Percentiles rank a stretch among this genome's conserved stretches.
These are phyloP conservation scores for Arion vulgaris DNA, from an alignment of 1,140 invertebrate species.

Conservation along the genomic window DNA sequence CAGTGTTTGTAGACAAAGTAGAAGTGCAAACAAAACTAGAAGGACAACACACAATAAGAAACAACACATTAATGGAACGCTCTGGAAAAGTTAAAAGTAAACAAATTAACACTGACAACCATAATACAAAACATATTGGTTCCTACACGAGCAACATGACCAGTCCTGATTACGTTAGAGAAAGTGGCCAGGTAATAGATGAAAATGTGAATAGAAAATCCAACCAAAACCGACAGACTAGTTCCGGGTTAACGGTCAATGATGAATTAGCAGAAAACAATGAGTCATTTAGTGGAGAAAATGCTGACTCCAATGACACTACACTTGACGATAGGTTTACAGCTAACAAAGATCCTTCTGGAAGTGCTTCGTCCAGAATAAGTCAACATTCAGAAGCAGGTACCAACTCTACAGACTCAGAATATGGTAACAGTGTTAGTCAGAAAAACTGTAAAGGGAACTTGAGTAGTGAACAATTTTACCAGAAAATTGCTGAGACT, in stretches of 20 bases:
- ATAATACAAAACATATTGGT: conserved; percentile 23
- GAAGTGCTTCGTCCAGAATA: conserved; percentile 21
- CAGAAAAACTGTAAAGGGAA: conserved; percentile 19
- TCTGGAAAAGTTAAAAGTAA: conserved; percentile 24
- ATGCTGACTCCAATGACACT: background rate
- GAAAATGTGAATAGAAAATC: background rate
- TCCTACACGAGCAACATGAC: conserved; percentile 25
- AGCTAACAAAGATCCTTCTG: background rate
- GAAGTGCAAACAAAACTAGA: background rate
- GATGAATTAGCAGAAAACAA: conserved; percentile 33
- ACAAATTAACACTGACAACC: conserved; percentile 21
- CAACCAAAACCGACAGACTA: background rate
- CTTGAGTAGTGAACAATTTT: conserved; percentile 22
- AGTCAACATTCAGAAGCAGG: background rate
- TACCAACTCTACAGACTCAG: background rate
- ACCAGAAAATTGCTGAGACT: conserved; percentile 13
- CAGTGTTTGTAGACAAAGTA: background rate
- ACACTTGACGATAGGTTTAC: background rate
- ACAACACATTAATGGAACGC: background rate
- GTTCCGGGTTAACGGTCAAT: background rate
- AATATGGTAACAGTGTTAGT: background rate
- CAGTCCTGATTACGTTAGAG: background rate
- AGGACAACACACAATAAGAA: background rate
- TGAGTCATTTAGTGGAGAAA: conserved; percentile 33
- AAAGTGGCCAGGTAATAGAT: background rate